Evolutionary conservation across 2,797 vertebrate species (phyloP).

Genomic region (Leptoclinus maculatus): DNA sequence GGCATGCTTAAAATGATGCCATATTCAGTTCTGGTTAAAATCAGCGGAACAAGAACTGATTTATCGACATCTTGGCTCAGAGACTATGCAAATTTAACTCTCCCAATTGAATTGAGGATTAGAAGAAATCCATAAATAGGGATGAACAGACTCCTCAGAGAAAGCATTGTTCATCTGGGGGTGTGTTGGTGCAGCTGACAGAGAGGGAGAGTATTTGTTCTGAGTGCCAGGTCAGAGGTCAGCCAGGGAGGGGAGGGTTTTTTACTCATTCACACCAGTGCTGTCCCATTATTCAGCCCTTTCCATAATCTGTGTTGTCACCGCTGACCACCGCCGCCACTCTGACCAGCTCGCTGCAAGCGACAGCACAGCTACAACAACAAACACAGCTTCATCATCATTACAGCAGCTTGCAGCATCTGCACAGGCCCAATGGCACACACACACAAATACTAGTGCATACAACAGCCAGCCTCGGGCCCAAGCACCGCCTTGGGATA

Average conservation of each 20-base stretch:
- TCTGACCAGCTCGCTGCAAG: constrained; percentile 49
- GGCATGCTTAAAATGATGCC: constrained; percentile 25
- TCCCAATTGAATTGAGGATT: constrained; percentile 37
- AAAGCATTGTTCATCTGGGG: constrained; percentile 53
- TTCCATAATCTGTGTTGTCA: constrained; percentile 70
- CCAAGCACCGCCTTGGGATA: constrained; percentile 39
- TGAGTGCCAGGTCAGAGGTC: constrained; percentile 73
- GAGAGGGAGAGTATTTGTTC: constrained; percentile 73
- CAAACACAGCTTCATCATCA: constrained; percentile 79
- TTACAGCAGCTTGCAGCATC: constrained; percentile 66
- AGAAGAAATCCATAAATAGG: constrained; percentile 47
- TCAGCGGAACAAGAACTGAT: constrained; percentile 27
- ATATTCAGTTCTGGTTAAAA: constrained; percentile 58
- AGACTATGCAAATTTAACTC: constrained; percentile 26
- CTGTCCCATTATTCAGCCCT: constrained; percentile 74
- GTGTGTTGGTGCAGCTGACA: constrained; percentile 76
- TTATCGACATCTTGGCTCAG: constrained; percentile 25
- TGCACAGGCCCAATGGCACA: constrained; percentile 49
- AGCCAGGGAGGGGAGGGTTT: constrained; percentile 68
- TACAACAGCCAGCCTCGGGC: constrained; percentile 26
- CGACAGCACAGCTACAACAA: constrained; percentile 71
- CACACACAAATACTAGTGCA: constrained; percentile 50
- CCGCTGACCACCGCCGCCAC: constrained; percentile 47
- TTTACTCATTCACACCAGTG: constrained; percentile 66
- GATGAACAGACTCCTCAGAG: constrained; percentile 48